Evolutionary conservation across 2,113 vertebrate species (phyloP).

Genomic region (Paracanthobrama guichenoti): DNA sequence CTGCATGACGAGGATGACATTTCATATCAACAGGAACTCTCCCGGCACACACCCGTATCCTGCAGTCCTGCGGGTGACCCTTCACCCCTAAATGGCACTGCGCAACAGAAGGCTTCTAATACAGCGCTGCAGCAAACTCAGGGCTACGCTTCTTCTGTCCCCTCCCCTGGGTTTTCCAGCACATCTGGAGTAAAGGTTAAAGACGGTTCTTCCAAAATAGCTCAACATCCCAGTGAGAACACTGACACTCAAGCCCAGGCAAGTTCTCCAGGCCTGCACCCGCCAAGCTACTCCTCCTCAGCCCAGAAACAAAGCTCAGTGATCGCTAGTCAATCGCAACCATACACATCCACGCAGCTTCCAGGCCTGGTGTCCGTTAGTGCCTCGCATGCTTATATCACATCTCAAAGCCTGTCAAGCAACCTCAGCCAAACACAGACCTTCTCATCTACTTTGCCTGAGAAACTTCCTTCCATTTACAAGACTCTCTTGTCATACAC

Average conservation of each 20-base stretch:
- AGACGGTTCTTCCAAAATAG: slow-evolving; percentile 82
- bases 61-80: slow-evolving; percentile 85
- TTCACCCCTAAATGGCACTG: slow-evolving; percentile 82
- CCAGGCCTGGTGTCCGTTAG: slow-evolving; percentile 87
- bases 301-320: slow-evolving; percentile 90
- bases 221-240: slow-evolving; percentile 76
- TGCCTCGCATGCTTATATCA: slow-evolving; percentile 87
- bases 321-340: slow-evolving; percentile 88
- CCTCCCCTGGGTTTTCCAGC: slow-evolving; percentile 82
- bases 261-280: slow-evolving; percentile 79
- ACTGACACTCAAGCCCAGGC: slow-evolving; percentile 81
- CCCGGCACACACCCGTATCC: slow-evolving; percentile 82
- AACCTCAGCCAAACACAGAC: slow-evolving; percentile 84
- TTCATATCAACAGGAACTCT: slow-evolving; percentile 88
- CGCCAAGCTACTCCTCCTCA: slow-evolving; percentile 87
- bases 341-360: slow-evolving; percentile 87
- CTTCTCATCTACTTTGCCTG: slow-evolving; percentile 82
- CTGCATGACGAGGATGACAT: slow-evolving; percentile 80
- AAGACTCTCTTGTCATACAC: slow-evolving; percentile 87
- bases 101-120: slow-evolving; percentile 84
- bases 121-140: slow-evolving; percentile 83
- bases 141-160: slow-evolving; percentile 80
- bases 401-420: slow-evolving; percentile 80
- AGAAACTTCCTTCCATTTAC: slow-evolving; percentile 89
- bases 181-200: slow-evolving; percentile 81